Percentiles rank a stretch among this genome's conserved stretches.
phyloP scores from a whole-genome alignment of 2,113 vertebrate species.

The Pteropus alecto region DNA sequence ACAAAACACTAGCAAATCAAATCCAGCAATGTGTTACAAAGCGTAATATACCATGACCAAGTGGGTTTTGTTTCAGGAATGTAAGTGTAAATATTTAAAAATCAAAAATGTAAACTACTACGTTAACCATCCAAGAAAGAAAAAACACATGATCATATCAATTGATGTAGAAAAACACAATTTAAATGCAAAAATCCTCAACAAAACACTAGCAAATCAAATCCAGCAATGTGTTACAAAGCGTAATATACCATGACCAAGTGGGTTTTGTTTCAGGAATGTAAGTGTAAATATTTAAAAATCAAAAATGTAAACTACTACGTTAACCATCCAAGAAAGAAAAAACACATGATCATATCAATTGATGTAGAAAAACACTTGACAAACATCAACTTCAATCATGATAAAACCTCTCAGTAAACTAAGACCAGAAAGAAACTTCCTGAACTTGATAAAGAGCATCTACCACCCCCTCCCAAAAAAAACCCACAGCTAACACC shows the following conservation, averaged over 20 bases:
- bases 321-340: background rate
- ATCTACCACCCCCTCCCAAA: background rate
- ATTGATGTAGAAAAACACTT: background rate
- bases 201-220: background rate
- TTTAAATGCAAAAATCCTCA: conserved; percentile 23
- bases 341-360: background rate
- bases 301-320: background rate
- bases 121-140: background rate
- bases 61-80: background rate
- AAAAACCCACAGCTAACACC: background rate
- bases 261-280: background rate
- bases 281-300: background rate
- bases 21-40: background rate
- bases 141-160: background rate
- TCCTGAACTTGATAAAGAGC: background rate
- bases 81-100: background rate
- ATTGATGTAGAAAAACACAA: background rate
- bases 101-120: background rate
- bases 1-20: background rate
- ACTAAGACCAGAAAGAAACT: background rate
- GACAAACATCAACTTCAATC: background rate
- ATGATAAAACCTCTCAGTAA: background rate
- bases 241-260: background rate
- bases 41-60: background rate
- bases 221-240: background rate